phyloP scores from a whole-genome alignment of 2,113 vertebrate species.

The Promerops cafer region DNA sequence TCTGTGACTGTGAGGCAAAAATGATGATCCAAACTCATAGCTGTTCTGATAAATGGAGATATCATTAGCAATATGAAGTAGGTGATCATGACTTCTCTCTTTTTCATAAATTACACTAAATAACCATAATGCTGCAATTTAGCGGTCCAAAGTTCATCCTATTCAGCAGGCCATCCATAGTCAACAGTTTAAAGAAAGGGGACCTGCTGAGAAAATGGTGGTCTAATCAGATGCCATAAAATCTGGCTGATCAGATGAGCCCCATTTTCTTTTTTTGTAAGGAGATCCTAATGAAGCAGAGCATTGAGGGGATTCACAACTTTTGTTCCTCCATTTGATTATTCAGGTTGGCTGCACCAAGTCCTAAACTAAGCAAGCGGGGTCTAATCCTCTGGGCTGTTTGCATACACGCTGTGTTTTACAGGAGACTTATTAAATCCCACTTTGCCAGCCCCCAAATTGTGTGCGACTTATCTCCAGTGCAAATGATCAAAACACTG shows the following conservation, averaged over 20 bases:
- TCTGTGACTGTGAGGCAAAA: constrained; percentile 52
- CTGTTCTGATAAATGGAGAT: constrained; percentile 77
- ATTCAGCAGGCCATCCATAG: constrained; percentile 89
- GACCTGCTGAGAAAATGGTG: constrained; percentile 98
- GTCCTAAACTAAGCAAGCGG: constrained; percentile 81
- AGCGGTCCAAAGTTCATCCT: constrained; percentile 92
- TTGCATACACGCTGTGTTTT: constrained; percentile 80
- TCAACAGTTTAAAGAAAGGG: constrained; percentile 95
- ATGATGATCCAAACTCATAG: constrained; percentile 67
- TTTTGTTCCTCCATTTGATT: constrained; percentile 89
- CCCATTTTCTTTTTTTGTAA: constrained; percentile 77
- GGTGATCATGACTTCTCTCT: constrained; percentile 76
- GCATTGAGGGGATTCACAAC: constrained; percentile 70
- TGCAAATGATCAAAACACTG: constrained; percentile 36
- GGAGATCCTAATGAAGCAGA: constrained; percentile 90
- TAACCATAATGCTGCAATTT: constrained; percentile 99
- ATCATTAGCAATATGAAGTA: constrained; percentile 80
- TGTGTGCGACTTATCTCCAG: constrained; percentile 10
- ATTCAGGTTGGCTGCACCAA: constrained; percentile 90
- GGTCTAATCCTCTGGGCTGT: constrained; percentile 82
- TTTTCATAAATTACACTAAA: constrained; percentile 95
- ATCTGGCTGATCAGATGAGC: constrained; percentile 92
- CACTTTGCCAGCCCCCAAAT: constrained; percentile 53
- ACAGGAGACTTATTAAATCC: constrained; percentile 67
- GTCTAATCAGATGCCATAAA: constrained; percentile 97